Base-by-base conservation (phyloP, 1,140 invertebrate genomes). In the Chironomus tepperi region DNA sequence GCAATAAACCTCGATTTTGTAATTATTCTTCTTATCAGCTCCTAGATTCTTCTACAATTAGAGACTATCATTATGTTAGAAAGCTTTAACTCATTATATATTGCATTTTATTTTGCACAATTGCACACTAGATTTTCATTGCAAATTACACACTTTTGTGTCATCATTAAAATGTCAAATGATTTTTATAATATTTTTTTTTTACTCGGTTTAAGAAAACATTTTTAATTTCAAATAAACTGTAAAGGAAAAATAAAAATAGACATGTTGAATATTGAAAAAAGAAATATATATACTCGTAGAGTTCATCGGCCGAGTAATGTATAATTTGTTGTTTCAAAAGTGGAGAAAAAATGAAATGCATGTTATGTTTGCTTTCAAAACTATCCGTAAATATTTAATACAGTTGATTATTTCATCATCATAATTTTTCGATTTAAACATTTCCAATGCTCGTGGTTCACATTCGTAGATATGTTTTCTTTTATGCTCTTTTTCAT, bases 221-320 rank as follows among this genome's bases (percentile, higher is more conserved):
- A 57, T n/a, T 15, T 57, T 57, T 15, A 57, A 15, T 57, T 34
- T 1, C 1, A 34, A 57, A 12, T 15, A 57, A 57, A 57, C 5
- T 57, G 47, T 12, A 57, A 57, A 57, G 12, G 12, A 57, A 57
- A 10, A 57, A 57, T n/a, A 15, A 57, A 57, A 57, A 57, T 57
- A 57, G 47, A 57, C 47, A 57, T n/a, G n/a, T 57, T 57, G 47
- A n/a, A 34, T 57, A 57, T 57, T 57, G 47, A n/a, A 57, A 57
- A 57, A n/a, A 47, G 7, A 47, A 47, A 47, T 2, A 5, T 34
- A 34, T 34, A 34, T 34, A 34, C 24, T 34, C 24, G 24, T 2
- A 5, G 43, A 57, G 47, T 57, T 57, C 47, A 57, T 57, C 47
- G 47, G 12, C 47, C 47, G 47, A 57, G 15, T 57, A 57, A 57